These are phyloP conservation scores for Drosophila mimetica DNA, from an alignment of 2,888 invertebrate genomes.

Conservation along the genomic window DNA sequence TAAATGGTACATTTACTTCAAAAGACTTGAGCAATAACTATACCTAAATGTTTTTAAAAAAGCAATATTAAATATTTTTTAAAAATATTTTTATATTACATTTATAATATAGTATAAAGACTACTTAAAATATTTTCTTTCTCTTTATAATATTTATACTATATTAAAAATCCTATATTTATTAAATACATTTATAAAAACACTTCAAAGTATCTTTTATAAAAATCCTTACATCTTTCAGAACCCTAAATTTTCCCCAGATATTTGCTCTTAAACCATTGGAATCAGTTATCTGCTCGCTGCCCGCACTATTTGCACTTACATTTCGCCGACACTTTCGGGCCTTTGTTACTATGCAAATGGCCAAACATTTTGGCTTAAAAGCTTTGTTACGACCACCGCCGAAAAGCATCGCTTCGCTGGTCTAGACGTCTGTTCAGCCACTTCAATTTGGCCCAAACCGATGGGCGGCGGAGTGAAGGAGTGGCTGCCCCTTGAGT, in stretches of 20 bases:
- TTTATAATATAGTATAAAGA: too few relatives aligned
- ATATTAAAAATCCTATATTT: too few relatives aligned
- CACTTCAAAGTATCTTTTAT: too few relatives aligned
- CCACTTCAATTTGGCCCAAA: constrained; percentile 26
- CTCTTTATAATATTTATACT: too few relatives aligned
- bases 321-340: constrained; percentile 12
- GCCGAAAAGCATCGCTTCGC: constrained; percentile 11
- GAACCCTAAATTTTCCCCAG: background rate
- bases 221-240: too few relatives aligned
- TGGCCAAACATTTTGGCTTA: constrained; percentile 50
- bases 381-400: constrained; percentile 51
- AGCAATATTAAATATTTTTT: too few relatives aligned
- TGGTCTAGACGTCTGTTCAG: constrained; percentile 64
- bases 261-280: background rate
- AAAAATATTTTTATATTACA: background rate
- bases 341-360: constrained; percentile 44
- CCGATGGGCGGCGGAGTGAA: constrained; percentile 2
- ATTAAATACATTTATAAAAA: too few relatives aligned
- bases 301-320: constrained; percentile 16
- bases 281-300: constrained; percentile 19
- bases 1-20: too few relatives aligned
- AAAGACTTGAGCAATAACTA: too few relatives aligned
- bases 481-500: constrained; percentile 11
- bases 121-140: too few relatives aligned
- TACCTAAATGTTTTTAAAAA: background rate